phyloP scores from a whole-genome alignment of 2,113 vertebrate species.

The Heterochromis multidens region DNA sequence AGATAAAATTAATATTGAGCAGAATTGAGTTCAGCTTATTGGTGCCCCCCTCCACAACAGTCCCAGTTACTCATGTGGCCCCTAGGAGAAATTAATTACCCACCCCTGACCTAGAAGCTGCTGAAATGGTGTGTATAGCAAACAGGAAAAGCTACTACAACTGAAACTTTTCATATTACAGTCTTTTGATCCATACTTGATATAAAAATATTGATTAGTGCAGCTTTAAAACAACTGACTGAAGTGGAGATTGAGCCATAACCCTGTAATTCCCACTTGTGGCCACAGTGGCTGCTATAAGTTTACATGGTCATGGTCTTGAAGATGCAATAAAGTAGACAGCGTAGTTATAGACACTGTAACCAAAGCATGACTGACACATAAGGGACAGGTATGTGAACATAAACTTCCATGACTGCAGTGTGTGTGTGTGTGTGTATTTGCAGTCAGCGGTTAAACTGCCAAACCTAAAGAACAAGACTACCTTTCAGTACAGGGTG shows the following conservation, averaged over 20 bases:
- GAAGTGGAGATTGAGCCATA: neutral
- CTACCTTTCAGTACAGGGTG: slow-evolving; percentile 77
- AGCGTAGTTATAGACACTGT: neutral
- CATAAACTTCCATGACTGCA: slow-evolving; percentile 2
- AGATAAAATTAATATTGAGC: no score
- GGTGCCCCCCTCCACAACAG: neutral
- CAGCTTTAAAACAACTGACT: neutral
- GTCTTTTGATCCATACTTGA: fast-evolving
- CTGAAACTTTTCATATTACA: neutral
- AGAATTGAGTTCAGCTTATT: neutral
- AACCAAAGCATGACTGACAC: neutral
- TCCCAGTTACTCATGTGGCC: neutral
- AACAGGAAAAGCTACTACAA: neutral
- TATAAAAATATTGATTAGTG: neutral
- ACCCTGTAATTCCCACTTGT: neutral
- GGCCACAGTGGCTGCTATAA: neutral
- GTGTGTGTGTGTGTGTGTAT: slow-evolving; percentile 3
- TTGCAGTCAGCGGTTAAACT: slow-evolving; percentile 64
- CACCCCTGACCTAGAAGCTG: neutral
- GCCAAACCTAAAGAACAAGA: slow-evolving; percentile 81
- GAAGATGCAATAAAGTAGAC: neutral
- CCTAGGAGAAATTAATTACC: fast-evolving
- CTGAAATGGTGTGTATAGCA: neutral
- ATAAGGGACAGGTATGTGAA: neutral
- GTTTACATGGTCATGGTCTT: neutral